Base-by-base conservation (phyloP, 2,113 vertebrate genomes). In the Heterotilapia buettikoferi region DNA sequence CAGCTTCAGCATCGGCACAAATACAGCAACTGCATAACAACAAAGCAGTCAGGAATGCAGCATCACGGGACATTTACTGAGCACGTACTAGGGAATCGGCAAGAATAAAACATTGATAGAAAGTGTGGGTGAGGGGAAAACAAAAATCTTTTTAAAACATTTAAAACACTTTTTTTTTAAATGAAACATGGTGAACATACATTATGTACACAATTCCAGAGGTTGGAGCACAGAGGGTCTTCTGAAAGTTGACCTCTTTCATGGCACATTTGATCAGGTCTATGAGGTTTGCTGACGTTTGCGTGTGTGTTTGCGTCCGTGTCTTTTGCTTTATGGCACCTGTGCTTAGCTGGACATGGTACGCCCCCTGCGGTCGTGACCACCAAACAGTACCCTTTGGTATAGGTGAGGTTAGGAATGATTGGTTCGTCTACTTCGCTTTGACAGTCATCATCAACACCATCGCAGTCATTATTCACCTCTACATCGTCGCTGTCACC, bases 161-260 rank as follows among this genome's bases (percentile, higher is more conserved):
- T 88, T 57, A 47, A 66, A 90, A 89, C 86, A 90, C 50, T 84
- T 82, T 84, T 76, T 56, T 45, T 85, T 47, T 1, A 82, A 88
- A 86, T 83, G 21, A 93, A 93, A 93, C 85, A 52, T 66, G 76
- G 54, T 76, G 19, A 93, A 92, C 86, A 82, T 59, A 92, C 43
- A 87, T 78, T 43, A 95, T 96, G 71, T 95, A 95, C 94, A 96
- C 73, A 91, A 92, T 93, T 96, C 93, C 92, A 94, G 91, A 95
- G 86, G 68, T 88, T 93, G 11, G 95, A 93, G 91, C 92, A 92
- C 91, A 90, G 81, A 95, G 85, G 90, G 91, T 94, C 80, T 59
- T 86, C 92, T 57, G 33, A 76, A 95, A 87, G 87, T 76, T 78
- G 94, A 93, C 92, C 83, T 91, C 84, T 66, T 54, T 86, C 52